These are phyloP conservation scores for Larimichthys crocea DNA, from an alignment of 2,113 vertebrate genomes.

Conservation along the genomic window DNA sequence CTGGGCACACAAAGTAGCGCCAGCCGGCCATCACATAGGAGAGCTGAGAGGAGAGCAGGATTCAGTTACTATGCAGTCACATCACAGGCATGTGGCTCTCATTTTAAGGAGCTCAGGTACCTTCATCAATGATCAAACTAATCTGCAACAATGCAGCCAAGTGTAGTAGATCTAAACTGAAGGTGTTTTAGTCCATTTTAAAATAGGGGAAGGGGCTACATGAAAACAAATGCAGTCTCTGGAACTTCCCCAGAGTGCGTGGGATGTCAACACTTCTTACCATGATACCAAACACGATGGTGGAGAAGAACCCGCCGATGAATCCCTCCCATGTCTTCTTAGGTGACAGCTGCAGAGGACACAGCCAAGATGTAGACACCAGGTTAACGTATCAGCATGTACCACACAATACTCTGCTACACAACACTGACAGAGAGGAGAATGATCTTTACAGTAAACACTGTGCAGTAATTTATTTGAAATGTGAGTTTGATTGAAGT, in stretches of 20 bases:
- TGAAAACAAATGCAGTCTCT: too few species aligned
- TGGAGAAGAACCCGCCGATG: constrained; percentile 96
- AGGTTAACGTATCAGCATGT: neutral
- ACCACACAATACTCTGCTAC: neutral
- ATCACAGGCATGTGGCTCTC: neutral
- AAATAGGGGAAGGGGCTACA: too few species aligned
- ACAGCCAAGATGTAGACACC: neutral
- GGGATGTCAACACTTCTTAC: constrained; percentile 78
- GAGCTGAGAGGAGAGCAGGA: constrained; percentile 80
- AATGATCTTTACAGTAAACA: neutral
- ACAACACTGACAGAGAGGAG: neutral
- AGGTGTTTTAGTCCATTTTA: too few species aligned
- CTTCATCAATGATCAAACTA: too few species aligned
- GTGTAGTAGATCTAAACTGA: too few species aligned
- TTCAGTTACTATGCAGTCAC: constrained; percentile 8
- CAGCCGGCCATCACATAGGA: constrained; percentile 97
- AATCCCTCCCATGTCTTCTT: constrained; percentile 99
- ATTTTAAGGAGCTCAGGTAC: neutral
- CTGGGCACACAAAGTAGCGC: constrained; percentile 96
- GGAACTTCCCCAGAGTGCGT: neutral
- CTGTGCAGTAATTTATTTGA: neutral
- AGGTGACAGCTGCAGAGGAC: constrained; percentile 90
- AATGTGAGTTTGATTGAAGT: neutral
- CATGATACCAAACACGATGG: constrained; percentile 94
- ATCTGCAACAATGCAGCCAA: too few species aligned